A percentile compares a stretch with the other conserved stretches of the same genome.
Evolutionary conservation across 2,888 invertebrate species (phyloP).

Genomic region (Alitta virens): DNA sequence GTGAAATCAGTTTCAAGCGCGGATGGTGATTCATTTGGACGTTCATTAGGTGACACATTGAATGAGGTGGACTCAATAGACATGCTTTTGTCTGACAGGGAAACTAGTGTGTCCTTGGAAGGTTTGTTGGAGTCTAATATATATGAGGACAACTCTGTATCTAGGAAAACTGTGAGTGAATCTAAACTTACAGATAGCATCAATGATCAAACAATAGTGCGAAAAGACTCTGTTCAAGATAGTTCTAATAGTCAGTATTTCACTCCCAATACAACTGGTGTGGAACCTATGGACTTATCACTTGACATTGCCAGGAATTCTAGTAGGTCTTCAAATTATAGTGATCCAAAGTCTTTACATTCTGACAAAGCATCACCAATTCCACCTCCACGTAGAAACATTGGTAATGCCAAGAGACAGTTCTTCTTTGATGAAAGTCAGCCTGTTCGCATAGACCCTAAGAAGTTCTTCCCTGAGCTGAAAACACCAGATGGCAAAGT

Average conservation of each 20-base stretch:
- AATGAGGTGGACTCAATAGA: conserved; percentile 6
- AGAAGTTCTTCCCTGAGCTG: conserved; percentile 7
- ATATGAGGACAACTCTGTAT: neutral
- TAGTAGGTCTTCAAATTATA: neutral
- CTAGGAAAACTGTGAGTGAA: neutral
- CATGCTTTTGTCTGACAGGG: conserved; percentile 8
- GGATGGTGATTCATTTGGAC: conserved; percentile 2
- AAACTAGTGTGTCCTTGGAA: conserved; percentile 19
- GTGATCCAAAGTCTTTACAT: conserved; percentile 4
- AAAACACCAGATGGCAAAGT: conserved; percentile 1
- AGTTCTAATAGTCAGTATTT: conserved; percentile 17
- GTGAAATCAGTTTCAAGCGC: conserved; percentile 30
- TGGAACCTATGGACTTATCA: conserved; percentile 3
- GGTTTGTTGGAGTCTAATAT: conserved; percentile 1
- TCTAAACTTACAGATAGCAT: neutral
- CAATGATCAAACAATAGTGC: neutral
- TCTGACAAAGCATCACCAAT: conserved; percentile 2
- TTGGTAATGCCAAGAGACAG: conserved; percentile 28
- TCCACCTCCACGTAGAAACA: conserved; percentile 2
- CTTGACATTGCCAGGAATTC: neutral
- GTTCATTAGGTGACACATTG: conserved; percentile 4
- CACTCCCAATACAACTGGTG: conserved; percentile 14
- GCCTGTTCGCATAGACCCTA: conserved; percentile 31
- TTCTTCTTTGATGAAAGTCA: conserved; percentile 32
- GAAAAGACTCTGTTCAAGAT: neutral